Percentiles rank a stretch among this genome's conserved stretches.
These are phyloP conservation scores for Nesidiocoris tenuis DNA, from an alignment of 2,888 invertebrate genomes.

Conservation along the genomic window DNA sequence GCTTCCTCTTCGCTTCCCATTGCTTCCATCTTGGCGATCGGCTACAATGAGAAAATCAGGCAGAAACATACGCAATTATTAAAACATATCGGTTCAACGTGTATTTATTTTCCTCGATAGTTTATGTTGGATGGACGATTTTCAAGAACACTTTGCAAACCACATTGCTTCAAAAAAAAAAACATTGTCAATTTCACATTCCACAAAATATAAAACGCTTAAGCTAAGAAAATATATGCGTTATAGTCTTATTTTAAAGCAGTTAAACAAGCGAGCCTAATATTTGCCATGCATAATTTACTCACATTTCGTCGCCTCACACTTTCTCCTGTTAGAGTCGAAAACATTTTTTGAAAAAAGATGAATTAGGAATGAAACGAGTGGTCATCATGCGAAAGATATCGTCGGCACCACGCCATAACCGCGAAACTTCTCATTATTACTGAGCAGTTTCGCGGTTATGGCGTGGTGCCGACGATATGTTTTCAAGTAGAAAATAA, in stretches of 20 bases:
- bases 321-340: no score
- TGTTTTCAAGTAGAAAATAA: no score
- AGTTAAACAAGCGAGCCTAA: background rate
- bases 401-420: no score
- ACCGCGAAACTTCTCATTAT: no score
- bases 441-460: no score
- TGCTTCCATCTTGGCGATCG: background rate
- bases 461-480: no score
- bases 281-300: background rate
- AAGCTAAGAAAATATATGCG: background rate
- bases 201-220: background rate
- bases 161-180: slow-evolving; percentile 25
- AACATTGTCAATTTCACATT: background rate
- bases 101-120: slow-evolving; percentile 21
- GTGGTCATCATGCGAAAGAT: no score
- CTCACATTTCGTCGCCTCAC: background rate
- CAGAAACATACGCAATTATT: background rate
- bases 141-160: background rate
- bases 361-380: no score
- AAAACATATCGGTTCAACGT: background rate
- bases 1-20: background rate
- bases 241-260: background rate
- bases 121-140: background rate
- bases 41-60: background rate
- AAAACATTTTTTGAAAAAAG: no score